Base-by-base conservation (phyloP, 2,888 invertebrate genomes). In the Iselma pallidipennis region DNA sequence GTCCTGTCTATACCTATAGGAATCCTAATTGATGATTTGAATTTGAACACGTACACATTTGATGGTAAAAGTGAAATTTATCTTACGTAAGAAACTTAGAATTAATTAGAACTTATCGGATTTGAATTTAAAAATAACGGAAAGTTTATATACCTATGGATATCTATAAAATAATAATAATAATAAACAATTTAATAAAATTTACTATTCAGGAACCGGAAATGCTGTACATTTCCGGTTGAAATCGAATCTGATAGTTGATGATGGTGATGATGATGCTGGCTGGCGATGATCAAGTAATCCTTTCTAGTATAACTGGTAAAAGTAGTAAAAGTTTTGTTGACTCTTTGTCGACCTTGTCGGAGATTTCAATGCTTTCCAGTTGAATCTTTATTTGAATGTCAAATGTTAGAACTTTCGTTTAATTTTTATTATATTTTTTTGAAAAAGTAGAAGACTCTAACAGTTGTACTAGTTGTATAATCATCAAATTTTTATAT, bases 271-370 rank as follows among this genome's bases (percentile, higher is more conserved):
- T n/a, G n/a, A n/a, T n/a, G n/a, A n/a, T n/a, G n/a, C n/a, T n/a
- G n/a, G n/a, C n/a, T 12, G 1, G 4, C 5, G 12, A 21, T 16
- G 2, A 19, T n/a, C 23, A 28, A 26, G 23, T 50, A 26, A 50
- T 50, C 26, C 26, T 28, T 50, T 50, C 29, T 26, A 29, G 10
- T 50, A 26, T 12, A n/a, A 29, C 50, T 23, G 57, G 61, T 61
- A 61, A 61, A 61, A 61, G 61, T 52, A 53, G 61, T 61, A 61
- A 61, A 61, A 61, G 61, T 61, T 55, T 9, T 14, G 25, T 31
- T 37, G 37, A 16, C 1, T 12, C 19, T 53, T 53, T 37, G 23
- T n/a, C 56, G 61, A 61, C 61, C 57, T 61, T 61, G 61, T 52
- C 33, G 4, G n/a, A n/a, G n/a, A n/a, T 28, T 21, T 23, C 31